These are phyloP conservation scores for Ophthalmotilapia sp. DNA, from an alignment of 2,113 vertebrate genomes.

Conservation along the genomic window DNA sequence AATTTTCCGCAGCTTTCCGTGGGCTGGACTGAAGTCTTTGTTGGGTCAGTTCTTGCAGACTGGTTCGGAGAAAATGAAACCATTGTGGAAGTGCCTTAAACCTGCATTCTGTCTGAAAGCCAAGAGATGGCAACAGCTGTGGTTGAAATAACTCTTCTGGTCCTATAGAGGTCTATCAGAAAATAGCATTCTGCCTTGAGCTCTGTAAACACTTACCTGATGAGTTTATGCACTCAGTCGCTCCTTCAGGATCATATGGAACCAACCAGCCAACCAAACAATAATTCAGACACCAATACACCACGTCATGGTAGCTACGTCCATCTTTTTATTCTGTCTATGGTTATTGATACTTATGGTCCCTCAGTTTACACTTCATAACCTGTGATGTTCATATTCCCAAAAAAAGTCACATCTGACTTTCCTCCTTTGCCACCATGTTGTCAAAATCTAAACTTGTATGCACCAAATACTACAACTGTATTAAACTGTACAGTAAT, in stretches of 20 bases:
- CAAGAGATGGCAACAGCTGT: not conserved
- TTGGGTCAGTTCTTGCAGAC: not conserved
- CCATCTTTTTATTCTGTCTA: not conserved
- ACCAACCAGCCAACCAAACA: not conserved
- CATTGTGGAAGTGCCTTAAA: not conserved
- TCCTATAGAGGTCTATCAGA: not conserved
- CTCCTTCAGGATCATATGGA: not conserved
- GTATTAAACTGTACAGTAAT: not conserved
- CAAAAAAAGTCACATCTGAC: not conserved
- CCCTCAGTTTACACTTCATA: not conserved
- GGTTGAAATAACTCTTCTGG: not conserved
- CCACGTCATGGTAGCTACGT: not conserved
- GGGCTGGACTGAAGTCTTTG: not conserved
- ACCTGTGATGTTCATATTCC: not conserved
- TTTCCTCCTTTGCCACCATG: not conserved
- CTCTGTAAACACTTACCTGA: not conserved
- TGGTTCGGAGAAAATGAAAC: not conserved
- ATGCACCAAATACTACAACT: not conserved
- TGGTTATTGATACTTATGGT: not conserved
- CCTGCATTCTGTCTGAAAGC: not conserved
- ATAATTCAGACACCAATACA: not conserved
- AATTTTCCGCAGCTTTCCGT: not conserved
- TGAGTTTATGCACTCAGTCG: not conserved
- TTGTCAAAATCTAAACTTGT: not conserved
- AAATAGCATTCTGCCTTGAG: not conserved